Evolutionary conservation across 1,140 invertebrate species (phyloP), one percentile per base, ranked within the genome.

Genomic region (Papilio xuthus): DNA sequence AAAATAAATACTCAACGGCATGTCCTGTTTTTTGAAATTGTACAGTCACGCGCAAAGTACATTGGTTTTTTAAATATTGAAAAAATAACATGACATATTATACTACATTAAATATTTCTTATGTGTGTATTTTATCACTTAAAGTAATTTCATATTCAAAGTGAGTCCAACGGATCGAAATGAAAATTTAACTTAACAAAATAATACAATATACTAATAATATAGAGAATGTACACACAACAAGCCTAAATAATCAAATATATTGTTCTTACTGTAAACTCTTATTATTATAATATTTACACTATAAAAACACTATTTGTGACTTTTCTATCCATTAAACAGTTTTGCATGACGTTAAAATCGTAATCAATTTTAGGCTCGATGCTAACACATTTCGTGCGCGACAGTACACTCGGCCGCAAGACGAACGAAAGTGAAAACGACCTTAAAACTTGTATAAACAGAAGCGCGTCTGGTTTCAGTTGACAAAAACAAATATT

Each of bases 401-500:
- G 47, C 75, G 81, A 79, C 80, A 77, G 78, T 84, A 80, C 85
- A 4, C 13, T 13, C 67, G 76, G 53, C 74, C 72, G 72, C 73
- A 75, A 56, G 44, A 76, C 53, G 32, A 20, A 84, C 74, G 87
- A 90, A 90, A 90, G 88, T 88, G 87, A 90, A 88, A 90, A 90
- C 80, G 84, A 56, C 88, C 87, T 87, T 88, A 88, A 90, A 90
- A 89, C 86, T 81, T 88, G 85, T 84, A 85, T 81, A 87, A 87
- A 86, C 84, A 87, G 71, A 60, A 53, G 53, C 73, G 79, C 44
- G 79, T 85, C 83, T 83, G 84, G 82, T 78, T 76, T 82, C 83
- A 78, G 84, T 85, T 88, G 86, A 89, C 85, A 90, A 89, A 88
- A 89, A 87, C 87, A 90, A 90, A 90, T 83, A 90, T 82, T 86